Base-by-base conservation (phyloP, 2,888 invertebrate species). In the Bombyx huttoni region DNA sequence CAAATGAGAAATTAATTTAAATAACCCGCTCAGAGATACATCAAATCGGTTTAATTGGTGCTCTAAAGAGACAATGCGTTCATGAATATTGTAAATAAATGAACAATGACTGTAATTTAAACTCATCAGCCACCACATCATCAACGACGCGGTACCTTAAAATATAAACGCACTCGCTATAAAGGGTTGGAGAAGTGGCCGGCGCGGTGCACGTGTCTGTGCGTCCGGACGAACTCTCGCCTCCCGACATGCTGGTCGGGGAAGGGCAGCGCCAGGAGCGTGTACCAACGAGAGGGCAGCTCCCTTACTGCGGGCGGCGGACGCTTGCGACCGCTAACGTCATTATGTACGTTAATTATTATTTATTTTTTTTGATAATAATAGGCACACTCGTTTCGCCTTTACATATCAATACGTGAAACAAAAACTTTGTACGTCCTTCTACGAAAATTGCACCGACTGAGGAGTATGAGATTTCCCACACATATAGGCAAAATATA, bases 161-260 rank as follows among this genome's bases (percentile, higher is more conserved):
- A 78, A 78, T 70, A 75, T 70, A 72, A 81, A 82, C 81, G 80
- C 81, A 81, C 70, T 63, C 75, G 83, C 90, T 92, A 92, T 84
- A 92, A 89, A 54, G 94, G 94, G 85, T 95, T 95, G 89, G 96
- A 96, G 91, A 96, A 96, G 89, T 95, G 95, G 74, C 96, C 96
- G 68, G 96, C 96, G 73, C 93, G 93, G 61, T 91, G 91, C 59
- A 89, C 84, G 73, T 91, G 91, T 57, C 93, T 91, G 78, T 92
- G 92, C 70, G 92, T 91, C 69, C 95, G 91, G 63, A 92, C 92
- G 70, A 94, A 92, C 87, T 96, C 96, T 59, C 96, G 91, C 73
- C 96, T 90, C 66, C 95, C 96, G 71, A 96, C 93, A 81, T 96
- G 96, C 90, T 96, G 96, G 90, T 97, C 96, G 72, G 96, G 96